These are phyloP conservation scores for Grammomys surdaster DNA, from an alignment of 2,113 vertebrate species.

Conservation along the genomic window DNA sequence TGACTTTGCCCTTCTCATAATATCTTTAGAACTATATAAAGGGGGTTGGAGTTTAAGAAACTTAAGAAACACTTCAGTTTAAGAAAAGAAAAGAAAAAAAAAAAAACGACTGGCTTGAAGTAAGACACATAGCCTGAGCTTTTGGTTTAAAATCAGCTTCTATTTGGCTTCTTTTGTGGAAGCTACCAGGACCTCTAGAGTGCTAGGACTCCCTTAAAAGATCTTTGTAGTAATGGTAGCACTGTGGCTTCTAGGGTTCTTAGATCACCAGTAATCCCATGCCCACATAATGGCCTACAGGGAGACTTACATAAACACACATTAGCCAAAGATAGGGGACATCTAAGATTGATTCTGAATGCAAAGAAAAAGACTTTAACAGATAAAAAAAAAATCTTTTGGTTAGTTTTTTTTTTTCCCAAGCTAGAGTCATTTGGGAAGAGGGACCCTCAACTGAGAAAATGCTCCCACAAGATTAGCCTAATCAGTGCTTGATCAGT, in stretches of 20 bases:
- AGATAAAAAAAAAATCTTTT: background rate
- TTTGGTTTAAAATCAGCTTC: background rate
- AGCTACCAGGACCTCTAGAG: background rate
- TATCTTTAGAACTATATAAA: background rate
- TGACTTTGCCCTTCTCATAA: background rate
- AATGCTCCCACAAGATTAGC: background rate
- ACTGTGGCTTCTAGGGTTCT: background rate
- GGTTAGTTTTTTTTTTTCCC: background rate
- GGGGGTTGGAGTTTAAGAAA: background rate
- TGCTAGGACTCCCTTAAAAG: background rate
- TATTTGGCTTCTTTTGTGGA: background rate
- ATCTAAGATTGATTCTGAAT: slow-evolving; percentile 6
- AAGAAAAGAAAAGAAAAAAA: too few relatives aligned
- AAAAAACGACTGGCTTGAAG: background rate
- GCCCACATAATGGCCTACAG: background rate
- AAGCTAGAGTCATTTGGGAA: background rate
- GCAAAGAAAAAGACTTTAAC: background rate
- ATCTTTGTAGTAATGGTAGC: background rate
- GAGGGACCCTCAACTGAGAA: background rate
- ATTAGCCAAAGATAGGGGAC: background rate
- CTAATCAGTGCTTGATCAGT: background rate
- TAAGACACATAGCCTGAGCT: background rate
- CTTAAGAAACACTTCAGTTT: background rate
- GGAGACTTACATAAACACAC: background rate
- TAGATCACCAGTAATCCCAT: background rate